phyloP scores from a whole-genome alignment of 2,113 vertebrate genomes.

The Cyanoliseus patagonus region DNA sequence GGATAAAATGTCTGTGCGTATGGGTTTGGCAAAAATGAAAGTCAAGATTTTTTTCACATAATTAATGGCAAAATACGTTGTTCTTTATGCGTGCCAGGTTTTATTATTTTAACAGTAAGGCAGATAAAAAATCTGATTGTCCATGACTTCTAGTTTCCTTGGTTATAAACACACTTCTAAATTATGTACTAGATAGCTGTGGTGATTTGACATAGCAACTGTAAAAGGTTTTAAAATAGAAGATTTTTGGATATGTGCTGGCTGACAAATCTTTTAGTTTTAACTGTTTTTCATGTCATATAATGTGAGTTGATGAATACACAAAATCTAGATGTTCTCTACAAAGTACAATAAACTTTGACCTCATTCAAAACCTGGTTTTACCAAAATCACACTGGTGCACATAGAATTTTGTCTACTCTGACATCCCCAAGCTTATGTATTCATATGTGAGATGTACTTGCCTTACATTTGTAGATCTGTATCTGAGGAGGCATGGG shows the following conservation, averaged over 20 bases:
- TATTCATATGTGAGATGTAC: background rate
- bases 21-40: background rate
- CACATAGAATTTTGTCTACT: background rate
- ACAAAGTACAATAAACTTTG: background rate
- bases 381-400: background rate
- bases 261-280: background rate
- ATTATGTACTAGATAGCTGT: background rate
- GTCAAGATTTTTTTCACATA: background rate
- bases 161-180: background rate
- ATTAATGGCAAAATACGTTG: background rate
- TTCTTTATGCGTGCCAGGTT: background rate
- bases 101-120: background rate
- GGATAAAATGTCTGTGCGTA: background rate
- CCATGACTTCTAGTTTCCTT: background rate
- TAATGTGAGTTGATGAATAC: background rate
- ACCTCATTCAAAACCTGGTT: background rate
- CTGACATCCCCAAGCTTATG: background rate
- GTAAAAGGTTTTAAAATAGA: background rate
- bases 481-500: background rate
- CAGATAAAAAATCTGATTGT: background rate
- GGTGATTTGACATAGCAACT: background rate
- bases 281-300: background rate
- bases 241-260: background rate
- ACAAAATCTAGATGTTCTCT: background rate
- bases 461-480: background rate